Evolutionary conservation across 2,797 vertebrate species (phyloP).

Genomic region (Gymnothorax javanicus): DNA sequence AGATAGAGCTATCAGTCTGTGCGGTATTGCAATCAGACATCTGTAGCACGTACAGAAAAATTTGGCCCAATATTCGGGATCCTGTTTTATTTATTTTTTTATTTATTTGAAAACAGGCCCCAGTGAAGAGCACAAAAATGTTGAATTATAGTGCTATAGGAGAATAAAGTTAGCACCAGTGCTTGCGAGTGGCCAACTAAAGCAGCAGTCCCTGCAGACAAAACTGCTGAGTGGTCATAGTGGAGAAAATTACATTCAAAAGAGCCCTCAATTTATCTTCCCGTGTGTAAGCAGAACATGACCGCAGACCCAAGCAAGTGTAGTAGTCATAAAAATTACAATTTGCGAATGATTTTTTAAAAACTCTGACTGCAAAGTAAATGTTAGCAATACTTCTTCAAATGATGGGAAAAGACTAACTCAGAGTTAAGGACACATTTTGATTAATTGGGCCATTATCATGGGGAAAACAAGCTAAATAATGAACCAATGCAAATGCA

Average conservation of each 20-base stretch:
- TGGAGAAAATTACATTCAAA: not conserved
- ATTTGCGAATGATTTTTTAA: not conserved
- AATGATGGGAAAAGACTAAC: not conserved
- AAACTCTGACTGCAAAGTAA: not conserved
- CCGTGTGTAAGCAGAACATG: not conserved
- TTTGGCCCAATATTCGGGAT: too few relatives aligned
- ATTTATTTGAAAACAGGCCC: too few relatives aligned
- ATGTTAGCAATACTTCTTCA: not conserved
- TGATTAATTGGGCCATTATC: constrained; percentile 4
- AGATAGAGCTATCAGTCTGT: too few relatives aligned
- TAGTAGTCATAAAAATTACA: too few relatives aligned
- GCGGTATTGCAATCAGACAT: too few relatives aligned
- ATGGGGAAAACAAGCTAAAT: not conserved
- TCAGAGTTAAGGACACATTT: not conserved
- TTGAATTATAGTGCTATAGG: not conserved
- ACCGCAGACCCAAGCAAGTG: not conserved
- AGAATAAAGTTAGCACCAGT: not conserved
- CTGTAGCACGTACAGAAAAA: too few relatives aligned
- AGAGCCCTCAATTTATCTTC: not conserved
- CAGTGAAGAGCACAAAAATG: too few relatives aligned
- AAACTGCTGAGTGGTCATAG: not conserved
- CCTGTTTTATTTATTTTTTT: too few relatives aligned
- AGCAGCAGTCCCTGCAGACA: not conserved
- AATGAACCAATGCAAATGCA: not conserved
- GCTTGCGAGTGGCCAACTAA: not conserved